A percentile compares a stretch with the other conserved stretches of the same genome.
Evolutionary conservation across 1,140 invertebrate genomes (phyloP).

Genomic region (Hesperophylax magnus): DNA sequence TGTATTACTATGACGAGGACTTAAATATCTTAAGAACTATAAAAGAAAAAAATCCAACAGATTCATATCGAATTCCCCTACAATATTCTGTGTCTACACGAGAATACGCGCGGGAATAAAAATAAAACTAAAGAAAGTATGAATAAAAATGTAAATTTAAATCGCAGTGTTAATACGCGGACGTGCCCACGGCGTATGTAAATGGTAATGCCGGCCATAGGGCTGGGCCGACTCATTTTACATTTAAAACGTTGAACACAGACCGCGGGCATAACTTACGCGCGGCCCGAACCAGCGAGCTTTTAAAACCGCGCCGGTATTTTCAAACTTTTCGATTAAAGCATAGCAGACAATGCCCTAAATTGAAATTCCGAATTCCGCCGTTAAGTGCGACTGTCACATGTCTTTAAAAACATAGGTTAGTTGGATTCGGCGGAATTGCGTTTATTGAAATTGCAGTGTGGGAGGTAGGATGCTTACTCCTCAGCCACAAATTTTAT

Average conservation of each 20-base stretch:
- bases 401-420: not conserved
- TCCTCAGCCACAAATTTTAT: not conserved
- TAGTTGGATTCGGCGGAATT: too few relatives aligned
- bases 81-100: too few relatives aligned
- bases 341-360: not conserved
- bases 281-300: not conserved
- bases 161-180: slow-evolving; percentile 28
- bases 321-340: slow-evolving; percentile 12
- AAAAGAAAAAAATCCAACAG: too few relatives aligned
- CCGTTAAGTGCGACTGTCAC: not conserved
- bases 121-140: slow-evolving; percentile 26
- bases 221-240: not conserved
- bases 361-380: slow-evolving; percentile 8
- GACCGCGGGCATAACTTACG: slow-evolving; percentile 11
- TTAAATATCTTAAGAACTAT: too few relatives aligned
- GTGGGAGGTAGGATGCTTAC: not conserved
- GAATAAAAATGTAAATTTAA: slow-evolving; percentile 25
- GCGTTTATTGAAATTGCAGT: not conserved
- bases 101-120: not conserved
- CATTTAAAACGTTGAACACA: slow-evolving; percentile 30
- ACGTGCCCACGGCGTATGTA: slow-evolving; percentile 5
- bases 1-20: too few relatives aligned
- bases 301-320: slow-evolving; percentile 7
- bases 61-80: too few relatives aligned
- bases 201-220: not conserved